Percentiles rank a stretch among this genome's conserved stretches.
Conservation (phyloP, 1,140 invertebrate species). For the Drosophila punjabiensis region DNA sequence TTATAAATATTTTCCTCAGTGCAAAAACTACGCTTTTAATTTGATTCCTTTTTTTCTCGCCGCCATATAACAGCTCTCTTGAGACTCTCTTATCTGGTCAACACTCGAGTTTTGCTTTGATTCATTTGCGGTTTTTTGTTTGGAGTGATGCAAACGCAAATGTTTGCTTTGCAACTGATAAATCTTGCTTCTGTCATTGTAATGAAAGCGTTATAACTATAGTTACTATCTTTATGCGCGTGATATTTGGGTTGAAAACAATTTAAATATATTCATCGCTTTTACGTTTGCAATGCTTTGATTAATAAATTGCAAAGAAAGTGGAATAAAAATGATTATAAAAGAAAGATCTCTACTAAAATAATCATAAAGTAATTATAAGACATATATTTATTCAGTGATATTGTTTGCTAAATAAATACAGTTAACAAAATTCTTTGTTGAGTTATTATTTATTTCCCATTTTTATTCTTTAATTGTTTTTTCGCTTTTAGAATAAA, state of each 20-base stretch:
- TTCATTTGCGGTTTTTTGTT: slow-evolving; percentile 33
- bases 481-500: background rate
- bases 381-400: background rate
- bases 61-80: slow-evolving; percentile 36
- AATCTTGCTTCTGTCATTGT: slow-evolving; percentile 7
- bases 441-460: background rate
- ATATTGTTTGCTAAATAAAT: background rate
- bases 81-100: slow-evolving; percentile 38
- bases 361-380: background rate
- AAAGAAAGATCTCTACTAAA: background rate
- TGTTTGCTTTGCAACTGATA: slow-evolving; percentile 29
- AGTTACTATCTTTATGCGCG: background rate
- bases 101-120: slow-evolving; percentile 40
- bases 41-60: slow-evolving; percentile 14
- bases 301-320: background rate
- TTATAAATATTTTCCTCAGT: background rate
- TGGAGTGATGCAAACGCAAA: slow-evolving; percentile 10
- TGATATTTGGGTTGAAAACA: background rate
- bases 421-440: too few relatives aligned
- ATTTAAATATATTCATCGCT: background rate
- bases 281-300: background rate
- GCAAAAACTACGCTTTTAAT: slow-evolving; percentile 21
- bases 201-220: background rate
- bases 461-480: background rate
- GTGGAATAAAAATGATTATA: background rate